Evolutionary conservation across 2,113 vertebrate genomes (phyloP).

Genomic region (Promerops cafer): DNA sequence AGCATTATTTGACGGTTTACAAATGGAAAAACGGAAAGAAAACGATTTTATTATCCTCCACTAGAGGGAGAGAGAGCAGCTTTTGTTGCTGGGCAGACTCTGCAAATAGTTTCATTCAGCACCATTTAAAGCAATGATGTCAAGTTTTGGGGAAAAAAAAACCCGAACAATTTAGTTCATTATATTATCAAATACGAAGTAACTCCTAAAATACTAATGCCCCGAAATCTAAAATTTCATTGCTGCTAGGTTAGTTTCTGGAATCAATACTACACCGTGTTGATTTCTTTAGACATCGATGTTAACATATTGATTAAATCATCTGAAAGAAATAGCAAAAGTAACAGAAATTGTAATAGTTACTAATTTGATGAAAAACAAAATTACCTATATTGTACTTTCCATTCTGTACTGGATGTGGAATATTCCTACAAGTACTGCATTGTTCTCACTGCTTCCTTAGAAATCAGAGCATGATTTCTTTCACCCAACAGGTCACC

Average conservation of each 20-base stretch:
- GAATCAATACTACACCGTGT: background rate
- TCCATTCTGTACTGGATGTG: background rate
- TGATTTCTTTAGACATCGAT: background rate
- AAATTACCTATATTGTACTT: background rate
- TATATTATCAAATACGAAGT: background rate
- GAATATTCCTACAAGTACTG: background rate
- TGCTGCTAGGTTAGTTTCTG: background rate
- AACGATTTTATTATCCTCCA: background rate
- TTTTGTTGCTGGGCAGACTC: conserved; percentile 51
- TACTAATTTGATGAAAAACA: background rate
- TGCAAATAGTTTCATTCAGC: background rate
- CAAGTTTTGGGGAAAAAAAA: background rate
- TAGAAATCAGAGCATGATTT: background rate
- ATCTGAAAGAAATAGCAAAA: background rate
- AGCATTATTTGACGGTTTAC: background rate
- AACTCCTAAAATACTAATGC: background rate
- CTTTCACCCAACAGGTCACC: background rate
- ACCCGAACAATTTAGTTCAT: background rate
- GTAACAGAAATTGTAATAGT: background rate
- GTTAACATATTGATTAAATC: background rate
- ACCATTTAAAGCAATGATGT: background rate
- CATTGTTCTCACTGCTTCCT: background rate
- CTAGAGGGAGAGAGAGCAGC: conserved; percentile 37
- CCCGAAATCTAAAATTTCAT: background rate
- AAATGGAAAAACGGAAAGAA: background rate